Evolutionary conservation across 2,888 invertebrate species (phyloP).

Genomic region (Arenicola marina): DNA sequence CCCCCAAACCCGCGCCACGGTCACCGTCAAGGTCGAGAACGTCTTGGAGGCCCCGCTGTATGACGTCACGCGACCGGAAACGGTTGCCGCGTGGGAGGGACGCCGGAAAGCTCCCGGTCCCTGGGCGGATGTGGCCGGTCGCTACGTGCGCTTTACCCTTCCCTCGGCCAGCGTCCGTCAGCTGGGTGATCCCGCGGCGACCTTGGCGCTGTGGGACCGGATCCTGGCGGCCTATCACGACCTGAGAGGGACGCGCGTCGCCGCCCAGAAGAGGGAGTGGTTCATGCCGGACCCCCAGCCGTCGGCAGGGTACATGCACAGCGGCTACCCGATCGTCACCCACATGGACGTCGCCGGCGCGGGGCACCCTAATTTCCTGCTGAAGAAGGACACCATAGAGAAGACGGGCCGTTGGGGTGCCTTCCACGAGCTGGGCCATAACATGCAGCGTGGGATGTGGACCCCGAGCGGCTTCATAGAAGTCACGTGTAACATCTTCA

Average conservation of each 20-base stretch:
- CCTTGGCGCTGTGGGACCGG: constrained; percentile 31
- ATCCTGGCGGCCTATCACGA: constrained; percentile 30
- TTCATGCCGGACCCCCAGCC: constrained; percentile 34
- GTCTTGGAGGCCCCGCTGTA: constrained; percentile 2
- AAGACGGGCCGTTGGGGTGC: constrained; percentile 36
- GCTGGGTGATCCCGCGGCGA: constrained; percentile 21
- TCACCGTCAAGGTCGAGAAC: neutral
- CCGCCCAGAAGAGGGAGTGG: constrained; percentile 19
- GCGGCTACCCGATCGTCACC: constrained; percentile 41
- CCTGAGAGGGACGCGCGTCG: constrained; percentile 26
- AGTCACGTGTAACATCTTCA: constrained; percentile 41
- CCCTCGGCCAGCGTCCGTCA: constrained; percentile 30
- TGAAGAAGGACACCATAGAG: constrained; percentile 20
- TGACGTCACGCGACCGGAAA: neutral
- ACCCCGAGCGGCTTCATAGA: constrained; percentile 36
- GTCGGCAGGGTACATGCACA: constrained; percentile 36
- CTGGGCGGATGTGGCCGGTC: constrained; percentile 38
- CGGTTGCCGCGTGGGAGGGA: constrained; percentile 16
- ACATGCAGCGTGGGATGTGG: constrained; percentile 38
- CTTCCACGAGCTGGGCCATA: constrained; percentile 44
- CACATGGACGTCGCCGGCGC: constrained; percentile 29
- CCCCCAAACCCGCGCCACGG: no score
- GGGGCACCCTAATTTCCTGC: constrained; percentile 17
- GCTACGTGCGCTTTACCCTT: constrained; percentile 29
- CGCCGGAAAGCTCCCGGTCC: constrained; percentile 21